Conservation (phyloP, 2,113 vertebrate species). For the Tinamus guttatus region DNA sequence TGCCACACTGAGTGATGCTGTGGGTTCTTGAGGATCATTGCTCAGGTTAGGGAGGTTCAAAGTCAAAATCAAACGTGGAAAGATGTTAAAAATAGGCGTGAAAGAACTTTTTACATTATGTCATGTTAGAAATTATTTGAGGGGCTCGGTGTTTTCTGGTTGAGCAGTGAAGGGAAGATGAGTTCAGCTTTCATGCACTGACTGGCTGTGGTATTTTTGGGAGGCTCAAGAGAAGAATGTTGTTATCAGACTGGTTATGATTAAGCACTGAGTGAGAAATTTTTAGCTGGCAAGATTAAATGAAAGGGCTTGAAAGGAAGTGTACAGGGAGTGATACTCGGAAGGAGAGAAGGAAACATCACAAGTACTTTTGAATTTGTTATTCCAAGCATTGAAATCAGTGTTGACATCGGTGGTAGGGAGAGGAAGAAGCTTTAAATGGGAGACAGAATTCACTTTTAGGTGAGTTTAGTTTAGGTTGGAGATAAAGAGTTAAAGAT, state of each 20-base stretch:
- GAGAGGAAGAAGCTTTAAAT: not conserved
- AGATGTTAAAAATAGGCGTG: not conserved
- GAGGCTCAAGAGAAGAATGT: not conserved
- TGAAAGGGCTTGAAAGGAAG: not conserved
- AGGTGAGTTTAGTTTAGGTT: not conserved
- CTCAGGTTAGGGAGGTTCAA: not conserved
- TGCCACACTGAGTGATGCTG: accelerated
- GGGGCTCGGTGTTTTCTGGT: not conserved
- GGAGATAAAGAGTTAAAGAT: not conserved
- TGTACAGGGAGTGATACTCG: not conserved
- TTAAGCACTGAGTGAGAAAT: not conserved
- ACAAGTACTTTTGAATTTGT: not conserved
- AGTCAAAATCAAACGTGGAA: not conserved
- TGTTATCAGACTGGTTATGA: not conserved
- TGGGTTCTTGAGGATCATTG: not conserved
- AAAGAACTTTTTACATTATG: not conserved
- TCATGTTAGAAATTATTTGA: not conserved
- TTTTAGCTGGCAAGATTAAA: not conserved
- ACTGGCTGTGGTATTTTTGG: not conserved
- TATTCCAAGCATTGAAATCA: not conserved
- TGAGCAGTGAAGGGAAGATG: not conserved
- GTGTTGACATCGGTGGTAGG: not conserved
- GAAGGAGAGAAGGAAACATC: not conserved
- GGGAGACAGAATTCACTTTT: not conserved
- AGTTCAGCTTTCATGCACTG: not conserved